A percentile compares a stretch with the other conserved stretches of the same genome.
These are phyloP conservation scores for Ophioninae sp. DNA, from an alignment of 2,888 invertebrate species.

Conservation along the genomic window DNA sequence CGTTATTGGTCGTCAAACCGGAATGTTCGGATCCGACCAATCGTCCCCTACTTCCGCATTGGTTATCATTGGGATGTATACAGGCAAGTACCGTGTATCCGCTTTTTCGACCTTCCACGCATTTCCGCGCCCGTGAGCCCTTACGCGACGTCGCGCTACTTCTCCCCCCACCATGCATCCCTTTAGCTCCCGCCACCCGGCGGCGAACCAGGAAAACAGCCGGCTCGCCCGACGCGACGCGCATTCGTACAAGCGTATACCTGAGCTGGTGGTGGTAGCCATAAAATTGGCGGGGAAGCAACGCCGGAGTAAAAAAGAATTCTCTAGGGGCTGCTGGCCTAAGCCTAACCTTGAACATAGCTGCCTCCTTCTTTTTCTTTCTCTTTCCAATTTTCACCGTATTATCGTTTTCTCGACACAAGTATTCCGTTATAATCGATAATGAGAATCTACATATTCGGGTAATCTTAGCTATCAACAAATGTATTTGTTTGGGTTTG, in stretches of 20 bases:
- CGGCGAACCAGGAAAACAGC: constrained; percentile 54
- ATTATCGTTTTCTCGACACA: not conserved
- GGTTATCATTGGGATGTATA: constrained; percentile 3
- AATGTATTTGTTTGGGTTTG: not conserved
- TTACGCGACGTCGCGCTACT: not conserved
- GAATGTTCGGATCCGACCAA: constrained; percentile 29
- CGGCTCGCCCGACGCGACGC: constrained; percentile 55
- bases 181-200: constrained; percentile 60
- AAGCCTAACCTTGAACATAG: constrained; percentile 49
- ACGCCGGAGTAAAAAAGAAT: constrained; percentile 67
- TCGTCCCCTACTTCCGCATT: constrained; percentile 52
- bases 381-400: not conserved
- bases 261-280: constrained; percentile 20
- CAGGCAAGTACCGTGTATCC: constrained; percentile 46
- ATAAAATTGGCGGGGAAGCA: constrained; percentile 65
- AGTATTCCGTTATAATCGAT: not conserved
- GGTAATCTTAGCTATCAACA: not conserved
- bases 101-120: constrained; percentile 47
- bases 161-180: constrained; percentile 35
- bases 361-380: constrained; percentile 41
- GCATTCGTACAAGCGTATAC: constrained; percentile 21
- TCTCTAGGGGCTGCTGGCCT: constrained; percentile 30
- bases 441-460: not conserved
- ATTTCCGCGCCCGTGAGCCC: constrained; percentile 17
- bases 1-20: constrained; percentile 57